Conservation (phyloP, 2,888 invertebrate species). For the Volucella inanis region DNA sequence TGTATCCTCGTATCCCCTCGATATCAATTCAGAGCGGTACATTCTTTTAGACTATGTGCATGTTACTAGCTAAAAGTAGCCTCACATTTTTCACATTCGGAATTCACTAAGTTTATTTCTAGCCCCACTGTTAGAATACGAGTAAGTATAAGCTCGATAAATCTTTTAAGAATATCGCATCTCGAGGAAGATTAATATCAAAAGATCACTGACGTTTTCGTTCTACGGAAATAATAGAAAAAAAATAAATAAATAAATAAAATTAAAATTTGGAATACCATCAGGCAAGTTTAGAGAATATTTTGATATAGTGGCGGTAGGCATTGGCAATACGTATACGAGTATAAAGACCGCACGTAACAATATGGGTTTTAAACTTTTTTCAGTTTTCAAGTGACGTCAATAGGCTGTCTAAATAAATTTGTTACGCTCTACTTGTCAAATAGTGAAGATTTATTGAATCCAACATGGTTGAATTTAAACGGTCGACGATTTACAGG, state of each 20-base stretch:
- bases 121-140: not conserved
- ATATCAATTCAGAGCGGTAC: not conserved
- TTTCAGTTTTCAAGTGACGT: slow-evolving; percentile 32
- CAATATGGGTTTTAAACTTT: not conserved
- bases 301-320: slow-evolving; percentile 5
- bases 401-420: slow-evolving; percentile 15
- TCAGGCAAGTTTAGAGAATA: not conserved
- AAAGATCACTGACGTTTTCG: slow-evolving; percentile 45
- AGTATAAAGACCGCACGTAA: not conserved
- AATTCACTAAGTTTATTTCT: not conserved
- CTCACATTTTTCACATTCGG: not conserved
- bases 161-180: slow-evolving; percentile 1
- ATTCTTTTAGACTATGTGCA: not conserved
- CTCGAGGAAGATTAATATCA: slow-evolving; percentile 30
- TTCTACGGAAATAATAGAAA: slow-evolving; percentile 2
- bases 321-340: not conserved
- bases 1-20: not conserved
- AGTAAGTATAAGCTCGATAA: not conserved
- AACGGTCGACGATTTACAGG: not conserved
- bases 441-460: slow-evolving; percentile 22
- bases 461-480: not conserved
- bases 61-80: slow-evolving; percentile 2
- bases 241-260: no score
- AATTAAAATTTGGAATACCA: slow-evolving; percentile 9
- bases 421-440: slow-evolving; percentile 16